Percentiles rank a stretch among this genome's conserved stretches.
phyloP scores from a whole-genome alignment of 2,113 vertebrate species.

The Turdus rufiventris region DNA sequence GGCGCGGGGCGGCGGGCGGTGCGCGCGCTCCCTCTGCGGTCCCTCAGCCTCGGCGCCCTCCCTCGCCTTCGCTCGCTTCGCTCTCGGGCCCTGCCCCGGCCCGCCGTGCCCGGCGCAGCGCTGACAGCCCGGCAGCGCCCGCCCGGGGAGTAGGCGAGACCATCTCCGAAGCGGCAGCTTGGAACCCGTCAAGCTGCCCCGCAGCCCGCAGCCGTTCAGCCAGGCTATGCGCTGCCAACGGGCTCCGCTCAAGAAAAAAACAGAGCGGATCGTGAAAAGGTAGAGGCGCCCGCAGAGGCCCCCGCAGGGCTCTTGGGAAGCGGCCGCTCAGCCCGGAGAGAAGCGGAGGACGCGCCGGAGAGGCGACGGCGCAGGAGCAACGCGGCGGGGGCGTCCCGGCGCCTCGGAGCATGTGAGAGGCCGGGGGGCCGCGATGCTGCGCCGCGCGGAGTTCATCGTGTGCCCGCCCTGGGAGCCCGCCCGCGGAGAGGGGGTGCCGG shows the following conservation, averaged over 20 bases:
- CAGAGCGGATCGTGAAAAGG: conserved; percentile 82
- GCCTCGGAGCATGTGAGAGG: conserved; percentile 67
- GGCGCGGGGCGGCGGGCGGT: not conserved
- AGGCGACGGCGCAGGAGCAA: not conserved
- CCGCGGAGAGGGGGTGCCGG: not conserved
- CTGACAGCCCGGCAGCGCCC: not conserved
- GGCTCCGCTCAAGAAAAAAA: conserved; percentile 86
- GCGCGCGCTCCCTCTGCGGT: fast-evolving
- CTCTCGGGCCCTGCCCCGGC: not conserved
- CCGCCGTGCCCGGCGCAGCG: not conserved
- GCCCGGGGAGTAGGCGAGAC: not conserved
- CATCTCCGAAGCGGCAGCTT: not conserved
- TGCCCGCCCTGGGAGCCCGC: conserved; percentile 51
- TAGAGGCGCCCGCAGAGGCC: conserved; percentile 67
- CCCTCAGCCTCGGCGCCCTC: fast-evolving
- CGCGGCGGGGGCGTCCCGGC: not conserved
- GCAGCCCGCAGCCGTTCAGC: conserved; percentile 48
- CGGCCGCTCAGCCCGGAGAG: not conserved
- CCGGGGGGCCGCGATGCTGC: conserved; percentile 49
- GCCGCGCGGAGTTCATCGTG: conserved; percentile 40
- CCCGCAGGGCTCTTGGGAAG: not conserved
- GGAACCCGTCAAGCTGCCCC: conserved; percentile 73
- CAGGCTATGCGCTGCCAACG: conserved; percentile 82
- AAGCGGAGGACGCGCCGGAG: not conserved
- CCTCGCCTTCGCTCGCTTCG: no score